Percentiles rank a stretch among this genome's conserved stretches.
These are phyloP conservation scores for Agonopterix subpropinquella DNA, from an alignment of 2,888 invertebrate genomes.

Conservation along the genomic window DNA sequence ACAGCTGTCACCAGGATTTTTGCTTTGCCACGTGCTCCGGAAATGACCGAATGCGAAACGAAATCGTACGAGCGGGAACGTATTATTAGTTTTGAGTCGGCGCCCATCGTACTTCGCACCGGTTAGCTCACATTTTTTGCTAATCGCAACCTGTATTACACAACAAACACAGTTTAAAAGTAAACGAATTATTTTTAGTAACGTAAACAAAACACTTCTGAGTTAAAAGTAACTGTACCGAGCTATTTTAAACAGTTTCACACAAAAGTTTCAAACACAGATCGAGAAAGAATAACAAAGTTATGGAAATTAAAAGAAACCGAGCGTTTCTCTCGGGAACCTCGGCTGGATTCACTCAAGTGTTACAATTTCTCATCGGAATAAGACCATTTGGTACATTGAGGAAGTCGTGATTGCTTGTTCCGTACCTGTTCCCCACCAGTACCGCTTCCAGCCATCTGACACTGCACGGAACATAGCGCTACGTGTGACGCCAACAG, in stretches of 20 bases:
- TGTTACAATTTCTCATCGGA: slow-evolving; percentile 18
- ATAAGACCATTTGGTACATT: slow-evolving; percentile 33
- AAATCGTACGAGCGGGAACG: slow-evolving; percentile 43
- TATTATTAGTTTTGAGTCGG: slow-evolving; percentile 54
- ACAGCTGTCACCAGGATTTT: slow-evolving; percentile 34
- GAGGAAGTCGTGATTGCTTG: slow-evolving; percentile 55
- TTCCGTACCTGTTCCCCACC: slow-evolving; percentile 74
- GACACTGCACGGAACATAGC: slow-evolving; percentile 65
- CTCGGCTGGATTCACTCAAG: slow-evolving; percentile 1
- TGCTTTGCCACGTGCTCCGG: slow-evolving; percentile 53
- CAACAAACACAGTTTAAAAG: too few species aligned
- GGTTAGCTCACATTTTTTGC: neutral
- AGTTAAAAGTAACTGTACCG: too few species aligned
- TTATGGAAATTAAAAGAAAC: neutral
- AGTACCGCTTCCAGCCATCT: slow-evolving; percentile 67
- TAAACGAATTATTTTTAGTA: too few species aligned
- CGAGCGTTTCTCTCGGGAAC: slow-evolving; percentile 3
- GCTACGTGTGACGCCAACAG: slow-evolving; percentile 53
- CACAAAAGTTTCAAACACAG: too few species aligned
- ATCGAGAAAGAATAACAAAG: neutral
- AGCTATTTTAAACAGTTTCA: too few species aligned
- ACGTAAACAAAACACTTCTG: too few species aligned
- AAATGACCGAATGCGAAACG: slow-evolving; percentile 40
- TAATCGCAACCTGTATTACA: too few species aligned
- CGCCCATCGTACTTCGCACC: slow-evolving; percentile 25